Base-by-base conservation (phyloP, 2,888 invertebrate genomes). In the Psylliodes chrysocephalus region DNA sequence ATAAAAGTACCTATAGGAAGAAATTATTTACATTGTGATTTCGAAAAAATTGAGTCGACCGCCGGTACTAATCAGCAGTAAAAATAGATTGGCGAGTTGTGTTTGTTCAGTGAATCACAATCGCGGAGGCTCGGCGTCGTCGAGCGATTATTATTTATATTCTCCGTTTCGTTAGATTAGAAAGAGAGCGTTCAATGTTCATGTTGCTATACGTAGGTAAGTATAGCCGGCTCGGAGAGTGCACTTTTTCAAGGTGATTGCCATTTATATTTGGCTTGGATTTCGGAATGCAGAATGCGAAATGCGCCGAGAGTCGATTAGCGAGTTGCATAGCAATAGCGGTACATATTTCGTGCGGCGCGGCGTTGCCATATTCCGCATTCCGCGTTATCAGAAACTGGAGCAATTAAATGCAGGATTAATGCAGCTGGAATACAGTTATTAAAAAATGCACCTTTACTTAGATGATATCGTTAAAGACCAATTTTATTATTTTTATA, bases 221-320 rank as follows among this genome's bases (percentile, higher is more conserved):
- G n/a, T n/a, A n/a, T n/a, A 22, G 53, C 51, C 57, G 57, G 56
- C n/a, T n/a, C n/a, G 63, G 54, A 53, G 59, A 64, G 44, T 67
- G 69, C 66, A 69, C 54, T 66, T 69, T 66, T 67, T 67, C 69
- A 69, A 69, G 69, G 69, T 66, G 59, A 67, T 54, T 69, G 67
- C 55, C 65, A 66, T 69, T 69, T 69, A 67, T 67, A 66, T 67
- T 69, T 66, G 66, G 69, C 56, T 38, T 38, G 54, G 59, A 59
- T 25, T 44, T 42, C 33, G 28, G 44, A 60, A 53, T 60, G 40
- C 40, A 40, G 40, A 38, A 25, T 25, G 54, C 40, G 38, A 54
- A 40, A 54, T 40, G 49, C 57, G 57, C 35, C 47, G 44, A 18
- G 15, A 44, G 42, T 44, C 19, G 44, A 44, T 55, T 55, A 55